Conservation (phyloP, 1,140 invertebrate genomes). For the Pogonomyrmex californicus region DNA sequence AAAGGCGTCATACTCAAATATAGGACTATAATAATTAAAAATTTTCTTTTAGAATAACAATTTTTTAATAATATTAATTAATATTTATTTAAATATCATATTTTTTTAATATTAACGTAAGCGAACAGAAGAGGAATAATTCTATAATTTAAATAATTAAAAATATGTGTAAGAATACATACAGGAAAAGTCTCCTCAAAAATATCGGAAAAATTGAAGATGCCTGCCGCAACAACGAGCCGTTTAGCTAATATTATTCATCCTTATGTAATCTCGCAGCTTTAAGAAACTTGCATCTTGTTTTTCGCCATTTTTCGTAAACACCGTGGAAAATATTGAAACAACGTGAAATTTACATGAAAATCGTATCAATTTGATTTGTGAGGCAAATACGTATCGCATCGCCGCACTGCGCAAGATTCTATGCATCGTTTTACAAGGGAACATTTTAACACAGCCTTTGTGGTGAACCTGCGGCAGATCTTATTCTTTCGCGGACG, state of each 20-base stretch:
- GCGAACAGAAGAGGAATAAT: neutral
- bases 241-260: neutral
- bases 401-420: neutral
- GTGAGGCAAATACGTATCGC: constrained; percentile 35
- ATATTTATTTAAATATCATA: too few relatives aligned
- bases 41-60: neutral
- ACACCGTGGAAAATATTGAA: neutral
- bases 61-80: neutral
- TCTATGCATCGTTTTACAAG: constrained; percentile 29
- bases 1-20: neutral
- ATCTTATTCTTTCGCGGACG: constrained; percentile 31
- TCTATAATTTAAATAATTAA: neutral
- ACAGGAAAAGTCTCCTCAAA: neutral
- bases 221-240: neutral
- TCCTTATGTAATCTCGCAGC: neutral
- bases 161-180: neutral
- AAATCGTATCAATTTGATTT: constrained; percentile 56
- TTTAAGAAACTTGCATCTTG: neutral
- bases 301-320: neutral
- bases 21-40: neutral
- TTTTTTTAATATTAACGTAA: neutral
- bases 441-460: constrained; percentile 31
- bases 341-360: constrained; percentile 41
- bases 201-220: constrained; percentile 2
- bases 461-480: neutral